A percentile compares a stretch with the other conserved stretches of the same genome.
Conservation (phyloP, 2,888 invertebrate species). For the Opisthograptis luteolata region DNA sequence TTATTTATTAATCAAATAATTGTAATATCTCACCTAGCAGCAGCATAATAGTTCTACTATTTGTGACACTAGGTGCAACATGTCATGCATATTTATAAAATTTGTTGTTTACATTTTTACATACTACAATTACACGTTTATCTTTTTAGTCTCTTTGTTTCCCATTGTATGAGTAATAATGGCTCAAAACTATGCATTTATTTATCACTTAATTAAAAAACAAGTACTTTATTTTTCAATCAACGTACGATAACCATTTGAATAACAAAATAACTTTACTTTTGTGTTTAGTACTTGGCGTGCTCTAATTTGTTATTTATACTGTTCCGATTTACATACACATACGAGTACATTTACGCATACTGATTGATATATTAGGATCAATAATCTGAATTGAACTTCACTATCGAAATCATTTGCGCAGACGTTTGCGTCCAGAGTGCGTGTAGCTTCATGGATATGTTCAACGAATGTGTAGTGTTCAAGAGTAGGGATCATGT, state of each 20-base stretch:
- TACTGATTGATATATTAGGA: conserved; percentile 46
- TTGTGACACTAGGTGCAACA: not conserved
- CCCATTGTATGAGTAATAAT: conserved; percentile 1
- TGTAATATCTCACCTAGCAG: conserved; percentile 33
- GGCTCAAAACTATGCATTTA: not conserved
- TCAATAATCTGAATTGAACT: conserved; percentile 63
- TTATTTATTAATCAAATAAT: too few species aligned
- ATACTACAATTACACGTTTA: not conserved
- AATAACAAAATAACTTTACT: conserved; percentile 1
- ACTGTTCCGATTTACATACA: too few species aligned
- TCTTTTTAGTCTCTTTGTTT: conserved; percentile 9
- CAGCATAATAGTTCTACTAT: conserved; percentile 28
- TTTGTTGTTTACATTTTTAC: conserved; percentile 2
- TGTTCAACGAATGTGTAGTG: conserved; percentile 29
- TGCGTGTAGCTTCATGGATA: conserved; percentile 43
- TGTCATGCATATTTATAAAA: conserved; percentile 5
- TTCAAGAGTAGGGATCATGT: conserved; percentile 17
- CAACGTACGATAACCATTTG: conserved; percentile 2
- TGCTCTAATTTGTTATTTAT: too few species aligned
- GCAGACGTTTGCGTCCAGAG: conserved; percentile 42
- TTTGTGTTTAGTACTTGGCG: too few species aligned
- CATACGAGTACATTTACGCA: too few species aligned
- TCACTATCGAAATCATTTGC: conserved; percentile 60
- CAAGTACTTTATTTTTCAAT: conserved; percentile 17
- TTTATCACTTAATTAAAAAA: conserved; percentile 15